Base-by-base conservation (phyloP, 2,888 invertebrate species). In the Troglohyphantes excavatus region DNA sequence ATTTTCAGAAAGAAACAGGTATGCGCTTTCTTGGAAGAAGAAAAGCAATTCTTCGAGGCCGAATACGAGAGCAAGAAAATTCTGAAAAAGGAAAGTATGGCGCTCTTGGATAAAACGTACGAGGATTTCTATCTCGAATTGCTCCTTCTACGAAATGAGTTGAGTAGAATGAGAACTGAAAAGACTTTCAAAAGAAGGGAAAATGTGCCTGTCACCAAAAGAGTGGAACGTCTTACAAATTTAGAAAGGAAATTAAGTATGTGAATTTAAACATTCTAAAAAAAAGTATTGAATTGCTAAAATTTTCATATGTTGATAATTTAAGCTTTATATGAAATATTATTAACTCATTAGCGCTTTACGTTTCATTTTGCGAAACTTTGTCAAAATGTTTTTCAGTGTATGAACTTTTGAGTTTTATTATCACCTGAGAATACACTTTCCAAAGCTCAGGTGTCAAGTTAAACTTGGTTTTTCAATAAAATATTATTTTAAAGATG, bases 71-170 rank as follows among this genome's bases (percentile, higher is more conserved):
- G 26, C 17, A 82, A 82, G 29, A 82, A 76, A 67, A n/a, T 89
- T 13, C 63, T 82, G 0, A 89, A 89, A 11, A 89, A 75, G 43
- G 88, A 89, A 53, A 89, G 88, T 17, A 89, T 89, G 88, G 21
- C 59, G 17, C 27, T 89, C 13, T 70, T 89, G 61, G 76, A 89
- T 70, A 59, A 82, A 70, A 27, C 82, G 9, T 89, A 82, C 61
- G 33, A 76, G 63, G 88, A 89, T 19, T 89, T 89, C 61, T 27
- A 39, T 13, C 53, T 72, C 27, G 76, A 89, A 23, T 67, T 76
- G 13, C 29, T 82, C 6, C 63, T 89, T 19, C 19, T 89, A 29
- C 43, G 46, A 26, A 59, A 68, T 43, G 88, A 89, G 43, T 33
- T 82, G 23, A 53, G 39, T 23, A 39, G 61, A n/a, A 67, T 89